phyloP scores from a whole-genome alignment of 2,888 invertebrate species.

The Laothoe populi region DNA sequence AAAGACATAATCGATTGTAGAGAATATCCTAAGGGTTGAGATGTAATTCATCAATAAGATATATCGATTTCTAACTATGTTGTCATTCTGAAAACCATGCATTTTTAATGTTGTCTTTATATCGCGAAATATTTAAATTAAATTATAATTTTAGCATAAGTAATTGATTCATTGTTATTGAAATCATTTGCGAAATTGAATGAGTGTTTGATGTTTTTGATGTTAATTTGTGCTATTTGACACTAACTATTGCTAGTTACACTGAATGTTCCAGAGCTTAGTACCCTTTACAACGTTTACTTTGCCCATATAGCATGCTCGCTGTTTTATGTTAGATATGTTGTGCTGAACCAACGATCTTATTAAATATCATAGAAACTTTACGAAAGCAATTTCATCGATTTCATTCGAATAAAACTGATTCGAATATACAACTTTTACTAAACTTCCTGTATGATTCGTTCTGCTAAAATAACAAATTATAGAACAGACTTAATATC shows the following conservation, averaged over 20 bases:
- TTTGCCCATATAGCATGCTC: slow-evolving; percentile 47
- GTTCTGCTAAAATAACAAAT: too few species aligned
- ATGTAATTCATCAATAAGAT: too few species aligned
- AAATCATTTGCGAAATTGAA: slow-evolving; percentile 7
- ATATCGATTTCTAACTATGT: too few species aligned
- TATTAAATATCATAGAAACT: background rate
- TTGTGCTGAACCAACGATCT: slow-evolving; percentile 41
- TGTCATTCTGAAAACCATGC: background rate
- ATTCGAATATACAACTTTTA: too few species aligned
- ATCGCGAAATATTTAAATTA: background rate
- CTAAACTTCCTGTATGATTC: too few species aligned
- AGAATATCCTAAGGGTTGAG: too few species aligned
- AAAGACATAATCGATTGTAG: background rate
- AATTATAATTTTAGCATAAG: background rate
- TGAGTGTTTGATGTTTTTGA: slow-evolving; percentile 29
- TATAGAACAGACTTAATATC: too few species aligned
- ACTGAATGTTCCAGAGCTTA: slow-evolving; percentile 33
- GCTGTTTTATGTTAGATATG: slow-evolving; percentile 37
- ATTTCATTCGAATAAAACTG: too few species aligned
- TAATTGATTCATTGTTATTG: background rate
- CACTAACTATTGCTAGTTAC: slow-evolving; percentile 25
- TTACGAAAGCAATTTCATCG: background rate
- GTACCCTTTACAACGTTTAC: slow-evolving; percentile 39
- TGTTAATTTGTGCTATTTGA: slow-evolving; percentile 29
- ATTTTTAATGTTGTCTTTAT: background rate